phyloP scores from a whole-genome alignment of 2,797 vertebrate species.

The Melanotaenia boesemani region DNA sequence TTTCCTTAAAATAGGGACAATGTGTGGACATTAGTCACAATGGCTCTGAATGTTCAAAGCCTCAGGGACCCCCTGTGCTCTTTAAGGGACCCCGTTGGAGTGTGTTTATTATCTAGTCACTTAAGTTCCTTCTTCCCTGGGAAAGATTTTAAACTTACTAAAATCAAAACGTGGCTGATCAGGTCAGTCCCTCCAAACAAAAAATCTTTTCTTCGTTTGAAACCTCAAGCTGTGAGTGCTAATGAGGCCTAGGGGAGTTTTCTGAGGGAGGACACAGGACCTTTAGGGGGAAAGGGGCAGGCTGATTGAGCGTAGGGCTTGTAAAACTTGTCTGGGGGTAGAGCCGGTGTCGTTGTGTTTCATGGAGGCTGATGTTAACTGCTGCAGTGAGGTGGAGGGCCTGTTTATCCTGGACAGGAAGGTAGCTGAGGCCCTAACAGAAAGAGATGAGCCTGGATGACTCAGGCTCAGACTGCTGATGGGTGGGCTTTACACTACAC shows the following conservation, averaged over 20 bases:
- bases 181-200: slow-evolving; percentile 37
- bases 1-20: too few relatives aligned
- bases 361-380: slow-evolving; percentile 74
- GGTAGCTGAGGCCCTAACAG: slow-evolving; percentile 29
- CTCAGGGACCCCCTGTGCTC: too few relatives aligned
- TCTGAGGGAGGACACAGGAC: slow-evolving; percentile 39
- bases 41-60: too few relatives aligned
- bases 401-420: slow-evolving; percentile 70
- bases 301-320: slow-evolving; percentile 53
- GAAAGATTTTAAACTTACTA: slow-evolving; percentile 21
- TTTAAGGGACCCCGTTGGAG: too few relatives aligned
- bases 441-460: slow-evolving; percentile 35
- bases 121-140: background rate
- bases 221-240: slow-evolving; percentile 57
- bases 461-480: slow-evolving; percentile 39
- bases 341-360: slow-evolving; percentile 64
- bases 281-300: slow-evolving; percentile 32
- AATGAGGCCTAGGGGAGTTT: slow-evolving; percentile 55
- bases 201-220: slow-evolving; percentile 43
- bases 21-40: too few relatives aligned
- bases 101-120: slow-evolving; percentile 24
- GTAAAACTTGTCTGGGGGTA: slow-evolving; percentile 67
- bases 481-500: slow-evolving; percentile 52
- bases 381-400: slow-evolving; percentile 69
- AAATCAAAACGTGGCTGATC: slow-evolving; percentile 31